Evolutionary conservation across 2,797 vertebrate species (phyloP), one percentile per base, ranked within the genome.

Genomic region (Trichosurus vulpecula): DNA sequence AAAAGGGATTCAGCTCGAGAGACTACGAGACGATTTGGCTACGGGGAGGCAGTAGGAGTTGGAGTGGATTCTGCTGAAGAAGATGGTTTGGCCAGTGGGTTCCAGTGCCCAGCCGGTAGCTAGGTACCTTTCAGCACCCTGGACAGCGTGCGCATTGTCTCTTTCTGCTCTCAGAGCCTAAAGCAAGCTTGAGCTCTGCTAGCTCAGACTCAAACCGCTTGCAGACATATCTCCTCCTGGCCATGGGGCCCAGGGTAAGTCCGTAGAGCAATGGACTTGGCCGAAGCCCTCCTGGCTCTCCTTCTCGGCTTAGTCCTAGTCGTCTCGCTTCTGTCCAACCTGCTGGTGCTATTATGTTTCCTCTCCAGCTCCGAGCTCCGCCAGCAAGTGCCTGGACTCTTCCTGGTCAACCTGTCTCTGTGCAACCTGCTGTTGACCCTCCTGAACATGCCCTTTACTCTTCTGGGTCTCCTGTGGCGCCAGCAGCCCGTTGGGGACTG

Each of bases 331-430:
- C 94, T 99, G 94, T 98, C 99, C 29, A 99, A 98, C 96, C 97
- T 98, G 52, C 99, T 99, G 56, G 99, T 99, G 97, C 98, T 99
- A 97, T 98, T 99, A 98, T 99, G 99, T 95, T 99, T 99, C 97
- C 95, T 98, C 94, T 98, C 98, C 97, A 99, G 99, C 96, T 97
- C 98, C 27, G 99, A 99, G 96, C 98, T 99, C 66, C 98, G 99
- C 47, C 98, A 98, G 94, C 99, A 99, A 58, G 99, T 99, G 13
- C 98, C 99, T 0, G 99, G 99, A 30, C 93, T 99, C 95, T 99
- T 99, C 98, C 98, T 98, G 98, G 98, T 99, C 35, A 99, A 99
- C 96, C 98, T 99, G 57, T 99, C 98, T 4, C 98, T 99, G 93
- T 99, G 99, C 98, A 99, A 99, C 98, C 98, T 99, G 97, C 98